Base-by-base conservation (phyloP, 2,113 vertebrate genomes). In the Trematomus loennbergii region DNA sequence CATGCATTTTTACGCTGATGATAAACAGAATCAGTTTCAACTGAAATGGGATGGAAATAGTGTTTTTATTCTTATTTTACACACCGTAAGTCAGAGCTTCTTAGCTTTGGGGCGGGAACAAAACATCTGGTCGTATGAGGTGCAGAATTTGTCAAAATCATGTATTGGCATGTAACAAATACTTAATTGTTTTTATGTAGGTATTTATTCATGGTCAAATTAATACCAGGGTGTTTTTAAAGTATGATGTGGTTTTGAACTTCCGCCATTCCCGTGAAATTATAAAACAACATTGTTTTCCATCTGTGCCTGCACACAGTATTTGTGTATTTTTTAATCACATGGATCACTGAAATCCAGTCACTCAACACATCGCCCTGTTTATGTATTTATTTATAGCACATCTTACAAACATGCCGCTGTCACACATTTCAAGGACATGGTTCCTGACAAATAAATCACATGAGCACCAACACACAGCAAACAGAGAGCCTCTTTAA, bases 401-500 rank as follows among this genome's bases (percentile, higher is more conserved):
- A 15, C 50, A 53, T 64, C 71, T 58, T 72, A 18, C 52, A 59
- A 52, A 72, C 68, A 68, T 43, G 25, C 67, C 20, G 52, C 72
- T 43, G 46, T 81, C 79, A 71, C 72, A 79, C 48, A 59, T 52
- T 55, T 52, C 72, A 43, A 62, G 16, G 65, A 74, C 79, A 43
- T 57, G 57, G 55, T 81, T 81, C 69, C 46, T 57, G 48, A 86
- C 64, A 79, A 75, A 72, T 73, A 78, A 84, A 84, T 75, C 66
- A 43, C 73, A 33, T 43, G 60, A 66, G 13, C 64, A 45, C 54
- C 75, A 16, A 46, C 10, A 7, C 62, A 64, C 46, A 50, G 54
- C 62, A 54, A 74, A 16, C 53, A 66, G 57, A 72, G 75, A 9
- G 76, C 72, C 68, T 84, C 71, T 12, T 29, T 46, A 25, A 77